These are phyloP conservation scores for Asteroscopus sphinx DNA, from an alignment of 2,888 invertebrate species.

Conservation along the genomic window DNA sequence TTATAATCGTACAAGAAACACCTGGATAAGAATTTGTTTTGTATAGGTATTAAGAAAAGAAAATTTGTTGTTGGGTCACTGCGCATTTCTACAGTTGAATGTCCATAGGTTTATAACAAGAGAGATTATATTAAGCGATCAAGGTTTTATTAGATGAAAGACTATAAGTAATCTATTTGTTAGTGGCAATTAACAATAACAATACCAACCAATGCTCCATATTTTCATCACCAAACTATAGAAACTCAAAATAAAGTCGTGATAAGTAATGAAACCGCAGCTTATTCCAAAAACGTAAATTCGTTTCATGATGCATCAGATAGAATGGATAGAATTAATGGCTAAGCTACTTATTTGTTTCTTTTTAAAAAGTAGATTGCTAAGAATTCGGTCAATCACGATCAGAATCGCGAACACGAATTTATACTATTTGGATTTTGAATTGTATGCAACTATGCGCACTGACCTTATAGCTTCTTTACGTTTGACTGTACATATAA, in stretches of 20 bases:
- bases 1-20: too few species aligned
- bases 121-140: too few species aligned
- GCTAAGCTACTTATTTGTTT: slow-evolving; percentile 9
- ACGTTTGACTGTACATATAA: not conserved
- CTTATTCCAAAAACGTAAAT: not conserved
- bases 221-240: too few species aligned
- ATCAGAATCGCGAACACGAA: slow-evolving; percentile 29
- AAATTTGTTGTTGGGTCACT: too few species aligned
- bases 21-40: too few species aligned
- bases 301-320: not conserved
- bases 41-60: too few species aligned
- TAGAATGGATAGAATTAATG: slow-evolving; percentile 10
- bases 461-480: slow-evolving; percentile 7
- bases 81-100: too few species aligned
- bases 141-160: too few species aligned
- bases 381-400: slow-evolving; percentile 33
- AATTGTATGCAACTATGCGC: slow-evolving; percentile 8
- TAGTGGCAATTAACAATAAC: too few species aligned
- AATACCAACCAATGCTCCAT: too few species aligned
- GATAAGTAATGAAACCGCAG: not conserved
- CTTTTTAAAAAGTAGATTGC: slow-evolving; percentile 14
- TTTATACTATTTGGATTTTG: slow-evolving; percentile 23
- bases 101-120: too few species aligned
- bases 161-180: too few species aligned
- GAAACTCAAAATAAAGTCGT: not conserved